Conservation (phyloP, 2,888 invertebrate genomes). For the Eupithecia tripunctaria region DNA sequence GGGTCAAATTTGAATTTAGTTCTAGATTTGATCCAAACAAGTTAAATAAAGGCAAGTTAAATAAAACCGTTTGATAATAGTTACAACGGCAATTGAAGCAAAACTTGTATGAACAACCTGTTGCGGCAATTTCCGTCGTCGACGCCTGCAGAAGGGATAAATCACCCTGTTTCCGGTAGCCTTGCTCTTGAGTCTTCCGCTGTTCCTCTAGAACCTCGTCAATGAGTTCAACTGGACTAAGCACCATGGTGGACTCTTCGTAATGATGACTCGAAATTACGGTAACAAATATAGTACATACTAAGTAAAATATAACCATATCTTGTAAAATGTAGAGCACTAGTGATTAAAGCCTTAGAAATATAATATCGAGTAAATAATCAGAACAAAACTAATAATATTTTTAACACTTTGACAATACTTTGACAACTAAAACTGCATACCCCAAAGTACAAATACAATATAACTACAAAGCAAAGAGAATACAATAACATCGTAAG, state of each 20-base stretch:
- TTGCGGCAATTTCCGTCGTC: conserved; percentile 8
- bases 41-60: too few species aligned
- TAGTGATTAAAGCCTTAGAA: background rate
- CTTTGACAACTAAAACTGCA: too few species aligned
- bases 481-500: too few species aligned
- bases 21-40: too few species aligned
- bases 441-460: too few species aligned
- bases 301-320: background rate
- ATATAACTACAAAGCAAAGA: too few species aligned
- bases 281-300: background rate
- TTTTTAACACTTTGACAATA: background rate
- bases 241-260: conserved; percentile 54
- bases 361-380: background rate
- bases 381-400: background rate
- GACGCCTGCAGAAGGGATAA: conserved; percentile 2
- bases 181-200: conserved; percentile 34
- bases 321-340: background rate
- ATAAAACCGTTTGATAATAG: too few species aligned
- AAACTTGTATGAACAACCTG: conserved; percentile 16
- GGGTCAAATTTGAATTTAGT: too few species aligned
- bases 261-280: conserved; percentile 27
- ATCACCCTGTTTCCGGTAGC: conserved; percentile 3
- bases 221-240: conserved; percentile 60
- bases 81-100: background rate
- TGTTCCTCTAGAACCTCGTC: conserved; percentile 58